A percentile compares a stretch with the other conserved stretches of the same genome.
Evolutionary conservation across 2,113 vertebrate species (phyloP).

Genomic region (Xenus cinereus): DNA sequence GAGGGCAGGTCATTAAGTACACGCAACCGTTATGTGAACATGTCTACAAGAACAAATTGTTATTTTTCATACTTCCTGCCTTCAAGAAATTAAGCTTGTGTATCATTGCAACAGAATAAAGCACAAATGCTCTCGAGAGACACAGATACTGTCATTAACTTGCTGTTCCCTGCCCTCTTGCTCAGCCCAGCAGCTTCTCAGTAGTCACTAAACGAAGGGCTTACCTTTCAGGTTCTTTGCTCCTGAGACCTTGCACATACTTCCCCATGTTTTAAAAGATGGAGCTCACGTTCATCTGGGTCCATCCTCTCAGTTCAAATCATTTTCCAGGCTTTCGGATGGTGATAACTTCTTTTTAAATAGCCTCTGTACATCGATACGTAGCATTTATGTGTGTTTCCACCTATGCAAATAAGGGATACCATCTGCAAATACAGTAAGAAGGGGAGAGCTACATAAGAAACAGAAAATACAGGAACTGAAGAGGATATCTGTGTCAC

Average conservation of each 20-base stretch:
- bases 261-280: neutral
- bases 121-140: neutral
- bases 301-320: neutral
- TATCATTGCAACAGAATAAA: neutral
- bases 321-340: neutral
- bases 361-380: neutral
- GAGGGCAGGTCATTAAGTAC: neutral
- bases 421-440: neutral
- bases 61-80: neutral
- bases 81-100: neutral
- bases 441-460: neutral
- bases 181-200: neutral
- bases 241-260: neutral
- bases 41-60: neutral
- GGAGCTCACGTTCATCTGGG: neutral
- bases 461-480: neutral
- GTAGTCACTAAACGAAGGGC: neutral
- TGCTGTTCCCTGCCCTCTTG: fast-evolving
- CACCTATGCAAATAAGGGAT: neutral
- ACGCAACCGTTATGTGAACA: fast-evolving
- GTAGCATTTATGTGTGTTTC: neutral
- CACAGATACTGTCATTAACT: neutral
- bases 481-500: neutral
- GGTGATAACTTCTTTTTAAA: neutral
- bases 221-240: neutral